Conservation (phyloP, 2,888 invertebrate species). For the Diadegma fenestrale region DNA sequence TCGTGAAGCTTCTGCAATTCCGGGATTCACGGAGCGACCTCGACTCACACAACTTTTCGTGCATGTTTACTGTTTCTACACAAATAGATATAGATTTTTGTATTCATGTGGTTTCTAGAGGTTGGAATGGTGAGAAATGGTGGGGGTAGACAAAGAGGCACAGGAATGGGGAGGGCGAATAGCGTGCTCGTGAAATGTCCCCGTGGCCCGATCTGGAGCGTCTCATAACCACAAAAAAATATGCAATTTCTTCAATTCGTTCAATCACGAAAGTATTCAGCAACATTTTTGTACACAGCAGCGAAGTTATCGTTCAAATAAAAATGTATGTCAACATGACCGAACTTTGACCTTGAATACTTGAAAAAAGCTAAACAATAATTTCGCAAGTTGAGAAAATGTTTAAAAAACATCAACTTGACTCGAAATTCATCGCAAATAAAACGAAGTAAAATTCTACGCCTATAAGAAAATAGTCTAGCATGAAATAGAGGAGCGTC, state of each 20-base stretch:
- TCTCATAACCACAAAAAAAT: not conserved
- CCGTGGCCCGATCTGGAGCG: not conserved
- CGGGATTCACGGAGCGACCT: slow-evolving; percentile 67
- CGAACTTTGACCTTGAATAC: not conserved
- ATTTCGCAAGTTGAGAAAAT: not conserved
- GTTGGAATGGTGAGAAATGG: not conserved
- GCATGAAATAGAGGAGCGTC: slow-evolving; percentile 4
- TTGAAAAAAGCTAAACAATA: not conserved
- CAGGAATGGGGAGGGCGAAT: not conserved
- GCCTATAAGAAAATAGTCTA: slow-evolving; percentile 13
- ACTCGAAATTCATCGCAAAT: not conserved
- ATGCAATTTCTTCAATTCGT: not conserved
- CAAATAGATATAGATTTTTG: not conserved
- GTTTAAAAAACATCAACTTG: not conserved
- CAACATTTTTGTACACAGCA: not conserved
- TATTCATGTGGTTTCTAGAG: not conserved
- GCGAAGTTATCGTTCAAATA: not conserved
- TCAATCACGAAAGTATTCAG: not conserved
- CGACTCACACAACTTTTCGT: slow-evolving; percentile 72
- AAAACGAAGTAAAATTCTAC: slow-evolving; percentile 19
- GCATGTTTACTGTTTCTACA: not conserved
- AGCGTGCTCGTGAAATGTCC: not conserved
- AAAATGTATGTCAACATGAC: not conserved
- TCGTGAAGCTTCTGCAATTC: slow-evolving; percentile 48
- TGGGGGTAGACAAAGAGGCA: not conserved